Evolutionary conservation across 2,888 invertebrate species (phyloP), one percentile per base, ranked within the genome.

Genomic region (Cantharis rustica): DNA sequence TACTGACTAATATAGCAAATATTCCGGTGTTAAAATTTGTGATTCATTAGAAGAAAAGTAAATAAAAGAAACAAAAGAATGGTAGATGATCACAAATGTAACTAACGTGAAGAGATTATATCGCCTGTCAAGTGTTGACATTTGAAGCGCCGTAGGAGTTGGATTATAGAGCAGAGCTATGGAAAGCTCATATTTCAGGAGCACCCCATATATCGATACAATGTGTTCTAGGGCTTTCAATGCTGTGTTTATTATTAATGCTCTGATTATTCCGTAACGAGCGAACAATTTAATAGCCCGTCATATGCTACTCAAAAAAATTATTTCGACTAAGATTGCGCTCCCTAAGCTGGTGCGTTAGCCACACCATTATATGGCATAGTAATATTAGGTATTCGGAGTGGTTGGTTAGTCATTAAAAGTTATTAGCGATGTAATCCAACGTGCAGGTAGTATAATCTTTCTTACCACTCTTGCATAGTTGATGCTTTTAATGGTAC

Each of bases 61-160:
- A 83, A 82, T 83, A 81, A 84, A 80, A 83, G 79, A 72, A 31
- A 81, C 82, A 82, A 84, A 82, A 83, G 82, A 81, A 64, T 83
- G 83, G 83, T 82, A 83, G 83, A 83, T 83, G 81, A 80, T 81
- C 79, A 82, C 7, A 17, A 66, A 17, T 79, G 80, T 47, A 47
- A 79, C 79, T 79, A 81, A 82, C 83, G 82, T 78, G 77, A 70
- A 84, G 84, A 82, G 84, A 83, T 84, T 84, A 84, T 83, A 83
- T 84, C 84, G 84, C 79, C 83, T 84, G 83, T 84, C 84, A 84
- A 84, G 84, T 84, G 83, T 83, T 84, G 84, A 84, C 84, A 84
- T 84, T 83, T 82, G 83, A 82, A 82, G 82, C 84, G 80, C 84
- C 79, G 80, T 81, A 79, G 83, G 82, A 83, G 82, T 81, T 73